These are phyloP conservation scores for Panurus biarmicus DNA, from an alignment of 2,113 vertebrate genomes.

Conservation along the genomic window DNA sequence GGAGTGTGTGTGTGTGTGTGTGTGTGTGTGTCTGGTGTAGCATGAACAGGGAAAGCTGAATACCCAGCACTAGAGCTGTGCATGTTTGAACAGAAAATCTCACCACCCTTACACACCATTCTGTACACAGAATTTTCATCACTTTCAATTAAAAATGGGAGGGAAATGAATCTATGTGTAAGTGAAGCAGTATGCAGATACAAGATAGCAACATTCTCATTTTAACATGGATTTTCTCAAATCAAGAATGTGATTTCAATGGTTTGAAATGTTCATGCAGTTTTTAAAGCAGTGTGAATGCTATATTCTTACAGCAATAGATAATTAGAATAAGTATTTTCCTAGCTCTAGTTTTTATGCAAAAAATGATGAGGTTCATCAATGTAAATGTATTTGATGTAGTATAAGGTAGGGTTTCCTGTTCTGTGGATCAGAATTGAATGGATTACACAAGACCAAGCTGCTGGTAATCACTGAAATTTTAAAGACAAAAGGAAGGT, in stretches of 20 bases:
- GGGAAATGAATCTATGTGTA: neutral
- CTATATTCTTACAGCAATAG: neutral
- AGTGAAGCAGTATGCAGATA: neutral
- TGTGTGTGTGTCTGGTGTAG: fast-evolving
- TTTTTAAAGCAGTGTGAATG: neutral
- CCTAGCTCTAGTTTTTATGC: neutral
- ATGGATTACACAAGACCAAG: neutral
- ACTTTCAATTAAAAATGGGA: neutral
- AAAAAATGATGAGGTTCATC: neutral
- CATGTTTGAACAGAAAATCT: neutral
- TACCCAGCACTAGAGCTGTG: neutral
- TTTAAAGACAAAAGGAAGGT: neutral
- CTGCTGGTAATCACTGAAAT: neutral
- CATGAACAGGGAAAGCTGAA: neutral
- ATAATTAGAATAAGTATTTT: neutral
- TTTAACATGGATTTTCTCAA: neutral
- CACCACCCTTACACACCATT: neutral
- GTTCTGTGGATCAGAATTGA: neutral
- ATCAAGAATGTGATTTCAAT: neutral
- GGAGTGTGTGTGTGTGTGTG: neutral
- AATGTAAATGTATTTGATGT: neutral
- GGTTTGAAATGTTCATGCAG: neutral
- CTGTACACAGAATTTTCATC: neutral
- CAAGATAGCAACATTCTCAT: neutral
- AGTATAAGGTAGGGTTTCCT: neutral